phyloP scores from a whole-genome alignment of 2,113 vertebrate genomes.

The Aspidoscelis tigris region DNA sequence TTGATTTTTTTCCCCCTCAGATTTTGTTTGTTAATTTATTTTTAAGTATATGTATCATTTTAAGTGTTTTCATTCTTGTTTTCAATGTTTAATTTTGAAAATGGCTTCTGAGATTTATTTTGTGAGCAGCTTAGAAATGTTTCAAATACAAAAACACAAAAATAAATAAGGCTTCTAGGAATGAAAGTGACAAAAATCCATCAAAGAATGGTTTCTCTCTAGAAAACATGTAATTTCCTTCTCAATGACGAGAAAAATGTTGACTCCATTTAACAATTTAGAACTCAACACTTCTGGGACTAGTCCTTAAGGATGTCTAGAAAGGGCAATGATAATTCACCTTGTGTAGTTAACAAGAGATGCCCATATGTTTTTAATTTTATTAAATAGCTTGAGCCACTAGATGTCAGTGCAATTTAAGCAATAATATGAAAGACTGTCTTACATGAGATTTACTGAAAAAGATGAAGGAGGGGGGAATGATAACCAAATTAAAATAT shows the following conservation, averaged over 20 bases:
- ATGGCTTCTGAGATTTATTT: too few relatives aligned
- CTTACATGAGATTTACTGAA: constrained; percentile 18
- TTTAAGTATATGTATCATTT: too few relatives aligned
- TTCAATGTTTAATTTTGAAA: too few relatives aligned
- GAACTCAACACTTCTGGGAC: neutral
- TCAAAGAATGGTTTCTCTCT: neutral
- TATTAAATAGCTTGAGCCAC: constrained; percentile 66
- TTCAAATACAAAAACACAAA: too few relatives aligned
- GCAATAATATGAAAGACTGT: constrained; percentile 48
- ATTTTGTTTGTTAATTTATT: too few relatives aligned
- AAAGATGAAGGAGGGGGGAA: constrained; percentile 30
- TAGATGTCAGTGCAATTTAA: constrained; percentile 84
- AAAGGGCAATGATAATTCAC: neutral
- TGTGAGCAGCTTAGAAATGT: too few relatives aligned
- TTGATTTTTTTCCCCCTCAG: too few relatives aligned
- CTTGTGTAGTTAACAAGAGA: neutral
- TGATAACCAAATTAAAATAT: constrained; percentile 16
- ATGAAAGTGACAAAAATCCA: neutral
- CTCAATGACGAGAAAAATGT: neutral
- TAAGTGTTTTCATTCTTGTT: too few relatives aligned
- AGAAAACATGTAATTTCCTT: neutral
- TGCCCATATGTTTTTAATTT: neutral
- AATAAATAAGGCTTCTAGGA: neutral
- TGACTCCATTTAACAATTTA: neutral
- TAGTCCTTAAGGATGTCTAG: neutral